Conservation (phyloP, 1,140 invertebrate genomes). For the Drosophila quadrilineata region DNA sequence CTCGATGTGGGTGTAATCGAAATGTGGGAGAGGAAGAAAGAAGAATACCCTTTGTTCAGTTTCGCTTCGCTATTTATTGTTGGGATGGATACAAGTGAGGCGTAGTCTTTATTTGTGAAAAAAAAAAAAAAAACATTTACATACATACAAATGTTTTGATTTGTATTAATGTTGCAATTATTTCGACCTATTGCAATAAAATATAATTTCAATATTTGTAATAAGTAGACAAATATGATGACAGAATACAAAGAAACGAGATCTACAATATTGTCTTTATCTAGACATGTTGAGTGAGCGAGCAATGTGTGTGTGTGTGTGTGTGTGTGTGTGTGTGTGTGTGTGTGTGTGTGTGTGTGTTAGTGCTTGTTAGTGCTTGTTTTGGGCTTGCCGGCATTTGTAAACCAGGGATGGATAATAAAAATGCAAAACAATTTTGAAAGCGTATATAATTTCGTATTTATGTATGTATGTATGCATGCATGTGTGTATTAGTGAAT, state of each 20-base stretch:
- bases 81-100: background rate
- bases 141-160: no score
- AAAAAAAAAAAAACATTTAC: no score
- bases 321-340: constrained; percentile 4
- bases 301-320: background rate
- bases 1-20: background rate
- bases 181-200: no score
- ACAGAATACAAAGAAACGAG: constrained; percentile 39
- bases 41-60: constrained; percentile 5
- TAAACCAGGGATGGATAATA: constrained; percentile 26
- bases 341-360: background rate
- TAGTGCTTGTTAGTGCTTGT: constrained; percentile 16
- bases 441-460: no score
- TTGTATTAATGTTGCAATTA: no score
- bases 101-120: constrained; percentile 17
- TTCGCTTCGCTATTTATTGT: constrained; percentile 20
- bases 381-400: constrained; percentile 31
- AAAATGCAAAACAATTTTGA: background rate
- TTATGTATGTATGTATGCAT: no score
- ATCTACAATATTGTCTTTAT: constrained; percentile 39
- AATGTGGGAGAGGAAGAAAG: background rate
- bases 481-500: no score
- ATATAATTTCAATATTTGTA: no score
- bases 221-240: no score
- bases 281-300: constrained; percentile 4